Conservation (phyloP, 2,113 vertebrate species). For the Dissostichus mawsoni region DNA sequence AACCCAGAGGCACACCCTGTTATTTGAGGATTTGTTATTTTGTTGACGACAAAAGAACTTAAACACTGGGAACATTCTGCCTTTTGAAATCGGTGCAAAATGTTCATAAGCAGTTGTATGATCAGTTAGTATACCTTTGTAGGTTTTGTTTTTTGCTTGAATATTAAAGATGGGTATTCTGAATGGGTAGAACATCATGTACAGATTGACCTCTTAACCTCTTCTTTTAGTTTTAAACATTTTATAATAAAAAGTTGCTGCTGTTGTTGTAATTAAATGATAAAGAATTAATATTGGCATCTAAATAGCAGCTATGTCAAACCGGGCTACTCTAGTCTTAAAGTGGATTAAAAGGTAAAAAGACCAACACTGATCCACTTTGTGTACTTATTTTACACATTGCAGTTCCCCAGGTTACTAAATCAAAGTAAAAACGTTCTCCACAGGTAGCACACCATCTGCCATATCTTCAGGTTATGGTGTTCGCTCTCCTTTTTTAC, state of each 20-base stretch:
- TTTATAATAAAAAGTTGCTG: background rate
- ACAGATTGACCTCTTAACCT: background rate
- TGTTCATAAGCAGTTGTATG: background rate
- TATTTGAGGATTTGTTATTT: background rate
- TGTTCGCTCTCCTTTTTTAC: background rate
- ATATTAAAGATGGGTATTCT: background rate
- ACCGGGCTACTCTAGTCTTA: background rate
- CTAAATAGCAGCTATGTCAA: background rate
- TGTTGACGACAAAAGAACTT: background rate
- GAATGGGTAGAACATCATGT: background rate
- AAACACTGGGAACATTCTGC: background rate
- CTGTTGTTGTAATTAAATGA: background rate
- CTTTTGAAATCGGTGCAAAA: background rate
- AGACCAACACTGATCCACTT: background rate
- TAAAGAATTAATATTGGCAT: background rate
- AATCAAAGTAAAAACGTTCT: slow-evolving; percentile 14
- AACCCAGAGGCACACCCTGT: background rate
- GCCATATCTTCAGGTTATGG: background rate
- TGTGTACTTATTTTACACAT: background rate
- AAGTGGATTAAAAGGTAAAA: background rate
- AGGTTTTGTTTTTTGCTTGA: background rate
- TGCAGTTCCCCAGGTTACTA: background rate
- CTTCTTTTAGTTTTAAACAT: background rate
- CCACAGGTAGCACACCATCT: background rate
- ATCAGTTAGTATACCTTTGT: background rate